phyloP scores from a whole-genome alignment of 2,888 invertebrate species.

The Scaptomyza reducta region DNA sequence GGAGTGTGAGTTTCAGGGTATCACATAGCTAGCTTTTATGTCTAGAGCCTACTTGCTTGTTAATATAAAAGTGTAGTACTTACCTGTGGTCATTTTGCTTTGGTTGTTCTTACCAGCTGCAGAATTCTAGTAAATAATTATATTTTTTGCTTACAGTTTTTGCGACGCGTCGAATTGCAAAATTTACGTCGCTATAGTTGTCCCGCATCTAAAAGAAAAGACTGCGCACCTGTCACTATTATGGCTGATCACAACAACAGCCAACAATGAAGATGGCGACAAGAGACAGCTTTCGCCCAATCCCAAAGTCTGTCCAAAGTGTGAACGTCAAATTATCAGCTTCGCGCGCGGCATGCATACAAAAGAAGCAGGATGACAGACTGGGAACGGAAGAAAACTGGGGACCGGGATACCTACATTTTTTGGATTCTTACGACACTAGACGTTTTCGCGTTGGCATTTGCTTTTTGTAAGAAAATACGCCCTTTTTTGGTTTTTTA shows the following conservation, averaged over 20 bases:
- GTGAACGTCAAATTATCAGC: conserved; percentile 79
- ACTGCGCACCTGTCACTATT: conserved; percentile 68
- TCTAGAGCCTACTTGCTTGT: too few relatives aligned
- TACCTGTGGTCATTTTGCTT: too few relatives aligned
- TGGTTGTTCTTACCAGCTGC: conserved; percentile 35
- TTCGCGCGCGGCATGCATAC: conserved; percentile 64
- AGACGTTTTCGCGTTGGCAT: conserved; percentile 32
- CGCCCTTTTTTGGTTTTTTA: conserved; percentile 33
- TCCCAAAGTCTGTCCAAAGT: conserved; percentile 46
- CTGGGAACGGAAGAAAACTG: conserved; percentile 21
- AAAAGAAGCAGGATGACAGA: conserved; percentile 6
- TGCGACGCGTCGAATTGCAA: too few relatives aligned
- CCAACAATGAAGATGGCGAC: conserved; percentile 49
- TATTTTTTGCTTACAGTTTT: too few relatives aligned
- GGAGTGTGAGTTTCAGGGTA: too few relatives aligned
- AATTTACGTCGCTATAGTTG: too few relatives aligned
- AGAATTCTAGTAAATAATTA: too few relatives aligned
- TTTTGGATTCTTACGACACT: conserved; percentile 31
- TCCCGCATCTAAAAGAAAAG: too few relatives aligned
- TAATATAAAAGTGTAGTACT: too few relatives aligned
- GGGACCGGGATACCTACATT: conserved; percentile 1
- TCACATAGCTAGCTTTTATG: too few relatives aligned
- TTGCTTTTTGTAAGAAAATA: conserved; percentile 72
- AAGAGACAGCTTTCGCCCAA: conserved; percentile 56
- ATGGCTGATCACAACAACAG: conserved; percentile 76